phyloP scores from a whole-genome alignment of 2,888 invertebrate species.

The Orgyia antiqua region DNA sequence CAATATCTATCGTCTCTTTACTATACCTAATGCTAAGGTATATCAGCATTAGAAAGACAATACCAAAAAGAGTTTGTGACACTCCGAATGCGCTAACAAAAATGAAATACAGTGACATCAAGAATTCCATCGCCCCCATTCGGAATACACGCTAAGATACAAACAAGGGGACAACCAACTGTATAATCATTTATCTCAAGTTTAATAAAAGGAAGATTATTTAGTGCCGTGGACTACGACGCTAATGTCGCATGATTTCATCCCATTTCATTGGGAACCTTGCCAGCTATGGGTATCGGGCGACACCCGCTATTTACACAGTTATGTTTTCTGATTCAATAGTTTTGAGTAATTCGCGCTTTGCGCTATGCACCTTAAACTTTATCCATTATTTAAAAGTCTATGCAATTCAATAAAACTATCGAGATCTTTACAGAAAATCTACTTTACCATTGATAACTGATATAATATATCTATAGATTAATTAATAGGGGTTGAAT shows the following conservation, averaged over 20 bases:
- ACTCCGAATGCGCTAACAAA: conserved; percentile 19
- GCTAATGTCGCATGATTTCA: conserved; percentile 75
- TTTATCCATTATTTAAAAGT: background rate
- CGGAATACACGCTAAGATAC: conserved; percentile 32
- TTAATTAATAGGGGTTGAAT: too few relatives aligned
- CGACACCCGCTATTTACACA: conserved; percentile 8
- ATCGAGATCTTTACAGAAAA: too few relatives aligned
- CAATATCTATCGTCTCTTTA: too few relatives aligned
- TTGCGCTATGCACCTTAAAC: too few relatives aligned
- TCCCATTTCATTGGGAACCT: conserved; percentile 69
- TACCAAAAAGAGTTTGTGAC: too few relatives aligned
- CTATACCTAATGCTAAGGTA: too few relatives aligned
- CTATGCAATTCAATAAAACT: background rate
- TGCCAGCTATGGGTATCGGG: conserved; percentile 44
- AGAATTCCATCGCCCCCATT: conserved; percentile 32
- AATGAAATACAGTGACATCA: conserved; percentile 20
- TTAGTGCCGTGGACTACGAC: conserved; percentile 61
- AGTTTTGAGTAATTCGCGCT: conserved; percentile 1
- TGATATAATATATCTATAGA: too few relatives aligned
- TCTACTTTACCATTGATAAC: too few relatives aligned
- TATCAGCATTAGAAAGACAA: too few relatives aligned
- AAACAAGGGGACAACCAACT: conserved; percentile 60
- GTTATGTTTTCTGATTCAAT: conserved; percentile 10
- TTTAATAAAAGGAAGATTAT: conserved; percentile 78
- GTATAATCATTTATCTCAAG: conserved; percentile 77